phyloP scores from a whole-genome alignment of 2,797 vertebrate genomes.

The Gallirallus australis region DNA sequence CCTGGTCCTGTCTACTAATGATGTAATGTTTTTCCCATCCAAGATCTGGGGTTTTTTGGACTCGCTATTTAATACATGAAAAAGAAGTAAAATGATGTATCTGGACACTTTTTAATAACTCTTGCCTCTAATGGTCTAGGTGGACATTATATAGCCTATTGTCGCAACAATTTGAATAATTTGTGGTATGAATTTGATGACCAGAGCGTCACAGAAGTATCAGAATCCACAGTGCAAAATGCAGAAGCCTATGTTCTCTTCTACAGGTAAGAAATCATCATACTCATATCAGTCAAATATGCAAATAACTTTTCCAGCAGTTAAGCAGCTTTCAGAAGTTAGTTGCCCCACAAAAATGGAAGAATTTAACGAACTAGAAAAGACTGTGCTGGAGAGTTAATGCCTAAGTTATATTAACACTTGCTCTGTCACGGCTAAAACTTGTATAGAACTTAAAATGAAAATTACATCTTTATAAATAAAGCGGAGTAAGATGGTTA shows the following conservation, averaged over 20 bases:
- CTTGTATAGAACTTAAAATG: background rate
- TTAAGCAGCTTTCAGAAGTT: background rate
- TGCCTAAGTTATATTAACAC: background rate
- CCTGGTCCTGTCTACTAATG: background rate
- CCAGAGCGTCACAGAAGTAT: conserved; percentile 97
- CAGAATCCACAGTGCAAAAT: conserved; percentile 95
- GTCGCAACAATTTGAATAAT: conserved; percentile 94
- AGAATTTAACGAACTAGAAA: background rate
- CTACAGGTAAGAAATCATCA: conserved; percentile 88
- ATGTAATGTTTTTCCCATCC: background rate
- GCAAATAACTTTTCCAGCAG: background rate
- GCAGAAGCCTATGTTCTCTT: conserved; percentile 98
- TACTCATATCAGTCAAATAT: accelerated
- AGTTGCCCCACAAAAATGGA: background rate
- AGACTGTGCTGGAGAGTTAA: background rate
- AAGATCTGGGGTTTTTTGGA: background rate
- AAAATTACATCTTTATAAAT: background rate
- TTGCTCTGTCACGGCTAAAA: background rate
- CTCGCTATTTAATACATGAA: background rate
- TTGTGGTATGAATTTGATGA: conserved; percentile 99
- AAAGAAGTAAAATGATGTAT: background rate
- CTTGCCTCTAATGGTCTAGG: conserved; percentile 76
- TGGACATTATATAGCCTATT: conserved; percentile 98
- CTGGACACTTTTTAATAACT: background rate
- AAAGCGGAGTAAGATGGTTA: background rate